Evolutionary conservation across 2,797 vertebrate species (phyloP), one percentile per base, ranked within the genome.

Genomic region (Etheostoma perlongum): DNA sequence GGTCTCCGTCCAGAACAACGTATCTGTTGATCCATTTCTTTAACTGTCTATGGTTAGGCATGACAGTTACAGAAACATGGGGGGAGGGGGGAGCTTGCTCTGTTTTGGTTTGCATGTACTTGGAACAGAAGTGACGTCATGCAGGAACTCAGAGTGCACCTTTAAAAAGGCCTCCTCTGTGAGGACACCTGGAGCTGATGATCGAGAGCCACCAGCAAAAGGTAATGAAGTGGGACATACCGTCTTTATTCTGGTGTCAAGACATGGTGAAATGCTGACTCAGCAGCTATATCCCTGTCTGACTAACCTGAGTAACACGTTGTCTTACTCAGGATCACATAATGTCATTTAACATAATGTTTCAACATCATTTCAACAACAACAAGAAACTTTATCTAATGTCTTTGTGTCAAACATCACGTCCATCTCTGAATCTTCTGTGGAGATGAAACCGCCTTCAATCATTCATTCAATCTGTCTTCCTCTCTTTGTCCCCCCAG

Each of bases 401-500:
- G 54, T 60, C 42, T 82, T 54, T 78, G 63, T 76, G 80, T 89
- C 79, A 83, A 72, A 85, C 84, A 70, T 60, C 72, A 65, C 62
- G 83, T 91, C 88, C 85, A 77, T 74, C 69, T 81, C 66, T 72
- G 79, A 61, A 6, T 64, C 48, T 23, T 27, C 27, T 68, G 68
- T 79, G 67, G 63, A 71, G 76, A 83, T 81, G 73, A 87, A 73
- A 82, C 75, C 82, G 70, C 62, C 59, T 53, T 83, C 85, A 80
- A 71, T 86, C 87, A 69, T 68, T 84, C 76, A 30, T 59, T 81
- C 81, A 74, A 72, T 82, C 79, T 48, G 30, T 16, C 55, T 51
- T 19, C 11, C 48, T 51, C 19, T 51, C 48, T 21, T 12, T 51
- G 4, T 40, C 3, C 44, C 58, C 30, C 23, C 30, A 5, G 21